Evolutionary conservation across 2,113 vertebrate species (phyloP), one percentile per base, ranked within the genome.

Genomic region (Caranx melampygus): DNA sequence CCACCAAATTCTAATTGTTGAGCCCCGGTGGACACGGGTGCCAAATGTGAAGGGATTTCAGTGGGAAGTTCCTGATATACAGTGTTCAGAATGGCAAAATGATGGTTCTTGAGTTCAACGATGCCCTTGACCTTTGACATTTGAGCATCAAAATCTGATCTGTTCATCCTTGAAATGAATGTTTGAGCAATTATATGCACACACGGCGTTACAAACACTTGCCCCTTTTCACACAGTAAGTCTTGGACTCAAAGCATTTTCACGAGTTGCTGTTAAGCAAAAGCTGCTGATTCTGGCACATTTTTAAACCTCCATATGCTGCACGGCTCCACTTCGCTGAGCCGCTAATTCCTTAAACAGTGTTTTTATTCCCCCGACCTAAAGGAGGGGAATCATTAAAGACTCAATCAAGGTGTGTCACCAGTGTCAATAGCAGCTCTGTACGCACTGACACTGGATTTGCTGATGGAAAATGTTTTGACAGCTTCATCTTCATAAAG

Each of bases 221-320:
- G 15, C 45, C 2, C 2, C 26, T 52, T 11, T 72, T 84, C 64
- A 12, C 54, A 44, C 63, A 8, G 18, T 72, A 65, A 87, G 57
- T 64, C 70, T 64, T 40, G 42, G 52, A 84, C 72, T 54, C 54
- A 55, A 21, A 64, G 75, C 12, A 15, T 57, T 81, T 83, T 70
- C 66, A 69, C 26, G 70, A 49, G 31, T 70, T 42, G 71, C 79
- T 20, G 26, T 82, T 72, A 67, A 82, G 81, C 57, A 45, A 79
- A 84, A 78, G 72, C 76, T 91, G 89, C 87, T 91, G 87, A 89
- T 78, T 78, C 72, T 3, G 81, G 40, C 66, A 78, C 60, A 62
- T 87, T 87, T 72, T 84, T 64, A 86, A 79, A 72, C 70, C 72
- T 81, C 85, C 83, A 86, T 84, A 82, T 82, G 87, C 73, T 74